Evolutionary conservation across 1,140 invertebrate genomes (phyloP).

Genomic region (Stegodyphus mimosarum): DNA sequence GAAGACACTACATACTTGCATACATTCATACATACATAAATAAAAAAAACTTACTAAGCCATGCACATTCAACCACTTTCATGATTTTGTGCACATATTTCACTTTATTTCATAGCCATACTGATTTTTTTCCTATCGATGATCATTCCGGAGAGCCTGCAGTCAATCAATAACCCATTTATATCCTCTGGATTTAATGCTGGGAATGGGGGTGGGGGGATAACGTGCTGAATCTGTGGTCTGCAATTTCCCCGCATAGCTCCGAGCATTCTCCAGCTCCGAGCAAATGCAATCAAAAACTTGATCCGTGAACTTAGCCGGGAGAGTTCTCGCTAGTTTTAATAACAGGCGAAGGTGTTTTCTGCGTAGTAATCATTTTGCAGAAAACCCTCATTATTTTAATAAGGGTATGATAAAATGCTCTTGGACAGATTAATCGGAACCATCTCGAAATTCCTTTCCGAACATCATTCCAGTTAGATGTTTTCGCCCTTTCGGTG

Average conservation of each 20-base stretch:
- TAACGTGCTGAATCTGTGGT: too few relatives aligned
- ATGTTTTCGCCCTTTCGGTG: too few relatives aligned
- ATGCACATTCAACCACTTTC: too few relatives aligned
- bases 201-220: not conserved
- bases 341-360: not conserved
- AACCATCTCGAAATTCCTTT: too few relatives aligned
- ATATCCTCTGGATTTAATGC: not conserved
- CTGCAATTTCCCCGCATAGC: not conserved
- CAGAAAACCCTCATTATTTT: constrained; percentile 2
- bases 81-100: too few relatives aligned
- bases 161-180: not conserved
- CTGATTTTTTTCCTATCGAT: not conserved
- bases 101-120: too few relatives aligned
- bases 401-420: not conserved
- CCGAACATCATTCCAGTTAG: too few relatives aligned
- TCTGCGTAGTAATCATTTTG: not conserved
- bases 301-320: not conserved
- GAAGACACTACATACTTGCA: too few relatives aligned
- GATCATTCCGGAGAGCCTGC: not conserved
- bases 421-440: not conserved
- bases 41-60: too few relatives aligned
- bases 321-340: not conserved
- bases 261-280: not conserved
- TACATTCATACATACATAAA: too few relatives aligned
- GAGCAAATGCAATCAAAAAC: not conserved